These are phyloP conservation scores for Protobothrops mucrosquamatus DNA, from an alignment of 2,113 vertebrate genomes.

Conservation along the genomic window DNA sequence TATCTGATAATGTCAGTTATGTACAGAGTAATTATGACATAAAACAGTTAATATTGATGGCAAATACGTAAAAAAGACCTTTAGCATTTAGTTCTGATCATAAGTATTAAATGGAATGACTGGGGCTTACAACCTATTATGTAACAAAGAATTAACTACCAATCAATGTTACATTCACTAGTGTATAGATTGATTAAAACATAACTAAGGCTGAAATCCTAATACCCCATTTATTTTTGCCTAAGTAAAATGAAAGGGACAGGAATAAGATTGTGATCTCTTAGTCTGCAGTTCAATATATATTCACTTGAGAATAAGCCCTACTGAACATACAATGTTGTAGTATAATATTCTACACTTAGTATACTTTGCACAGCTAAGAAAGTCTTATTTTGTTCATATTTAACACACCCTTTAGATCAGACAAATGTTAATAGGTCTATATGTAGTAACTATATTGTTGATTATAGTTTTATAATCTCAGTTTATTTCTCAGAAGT, in stretches of 20 bases:
- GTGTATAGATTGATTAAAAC: background rate
- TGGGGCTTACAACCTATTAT: background rate
- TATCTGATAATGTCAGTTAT: background rate
- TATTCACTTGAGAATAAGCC: background rate
- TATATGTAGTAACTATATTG: background rate
- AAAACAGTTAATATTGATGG: constrained; percentile 28
- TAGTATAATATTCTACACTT: background rate
- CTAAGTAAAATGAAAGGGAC: background rate
- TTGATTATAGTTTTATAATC: background rate
- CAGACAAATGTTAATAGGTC: background rate
- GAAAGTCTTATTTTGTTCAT: background rate
- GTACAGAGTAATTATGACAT: background rate
- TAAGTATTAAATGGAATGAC: background rate
- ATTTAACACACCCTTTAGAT: background rate
- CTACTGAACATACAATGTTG: background rate
- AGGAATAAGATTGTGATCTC: background rate
- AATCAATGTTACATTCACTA: background rate
- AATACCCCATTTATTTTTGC: background rate
- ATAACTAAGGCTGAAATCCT: background rate
- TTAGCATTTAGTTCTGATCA: constrained; percentile 18
- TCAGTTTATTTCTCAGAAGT: background rate
- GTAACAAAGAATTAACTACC: background rate
- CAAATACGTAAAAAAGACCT: background rate
- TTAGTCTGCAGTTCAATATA: background rate
- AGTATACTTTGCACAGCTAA: background rate